A percentile compares a stretch with the other conserved stretches of the same genome.
phyloP scores from a whole-genome alignment of 2,113 vertebrate genomes.

The Actinemys pallida region DNA sequence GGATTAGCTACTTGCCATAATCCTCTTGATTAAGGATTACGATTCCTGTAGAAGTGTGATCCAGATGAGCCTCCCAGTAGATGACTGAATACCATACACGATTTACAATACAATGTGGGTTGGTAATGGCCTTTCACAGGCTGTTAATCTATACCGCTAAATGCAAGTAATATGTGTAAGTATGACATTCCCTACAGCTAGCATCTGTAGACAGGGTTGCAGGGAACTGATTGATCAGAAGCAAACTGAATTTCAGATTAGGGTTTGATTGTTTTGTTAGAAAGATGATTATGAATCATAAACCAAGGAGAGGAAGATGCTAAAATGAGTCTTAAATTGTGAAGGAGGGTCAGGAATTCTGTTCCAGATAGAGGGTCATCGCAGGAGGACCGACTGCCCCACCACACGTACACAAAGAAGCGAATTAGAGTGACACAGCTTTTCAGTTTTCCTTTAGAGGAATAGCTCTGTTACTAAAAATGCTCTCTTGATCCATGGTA shows the following conservation, averaged over 20 bases:
- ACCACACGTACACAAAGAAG: not conserved
- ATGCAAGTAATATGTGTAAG: fast-evolving
- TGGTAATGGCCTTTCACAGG: not conserved
- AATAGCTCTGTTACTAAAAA: not conserved
- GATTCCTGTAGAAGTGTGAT: not conserved
- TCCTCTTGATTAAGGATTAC: not conserved
- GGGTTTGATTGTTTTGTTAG: not conserved
- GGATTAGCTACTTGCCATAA: not conserved
- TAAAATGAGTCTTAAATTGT: fast-evolving
- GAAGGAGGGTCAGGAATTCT: fast-evolving
- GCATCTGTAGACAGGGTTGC: fast-evolving
- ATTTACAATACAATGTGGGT: fast-evolving
- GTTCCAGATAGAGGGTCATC: not conserved
- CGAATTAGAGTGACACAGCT: not conserved
- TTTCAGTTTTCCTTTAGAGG: not conserved
- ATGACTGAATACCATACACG: fast-evolving
- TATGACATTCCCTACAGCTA: not conserved
- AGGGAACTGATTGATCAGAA: not conserved
- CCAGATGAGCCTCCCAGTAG: not conserved
- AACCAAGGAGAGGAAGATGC: not conserved
- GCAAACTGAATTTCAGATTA: not conserved
- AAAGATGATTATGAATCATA: not conserved
- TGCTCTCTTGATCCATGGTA: not conserved
- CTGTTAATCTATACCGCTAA: not conserved
- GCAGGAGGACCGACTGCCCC: fast-evolving